A percentile compares a stretch with the other conserved stretches of the same genome.
Conservation (phyloP, 2,888 invertebrate genomes). For the Sthenelais limicola region DNA sequence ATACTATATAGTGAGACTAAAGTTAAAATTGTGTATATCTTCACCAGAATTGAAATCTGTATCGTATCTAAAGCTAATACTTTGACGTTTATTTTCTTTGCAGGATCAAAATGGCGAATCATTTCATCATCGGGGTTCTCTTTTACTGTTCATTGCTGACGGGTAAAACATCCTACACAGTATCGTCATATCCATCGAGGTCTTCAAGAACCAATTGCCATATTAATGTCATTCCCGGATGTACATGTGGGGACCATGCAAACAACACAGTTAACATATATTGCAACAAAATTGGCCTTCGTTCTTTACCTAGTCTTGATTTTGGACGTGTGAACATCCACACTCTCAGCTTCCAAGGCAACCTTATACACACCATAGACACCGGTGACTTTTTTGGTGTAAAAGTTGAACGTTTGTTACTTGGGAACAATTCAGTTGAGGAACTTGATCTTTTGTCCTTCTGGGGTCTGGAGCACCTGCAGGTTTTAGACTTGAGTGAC, state of each 20-base stretch:
- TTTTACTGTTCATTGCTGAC: too few species aligned
- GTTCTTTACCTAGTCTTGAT: conserved; percentile 46
- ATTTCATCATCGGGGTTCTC: too few species aligned
- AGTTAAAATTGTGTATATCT: too few species aligned
- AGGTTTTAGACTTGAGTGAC: conserved; percentile 50
- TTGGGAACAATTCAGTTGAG: conserved; percentile 48
- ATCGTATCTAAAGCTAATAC: too few species aligned
- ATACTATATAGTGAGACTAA: too few species aligned
- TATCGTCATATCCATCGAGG: not conserved
- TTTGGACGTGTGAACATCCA: conserved; percentile 45
- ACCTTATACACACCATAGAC: conserved; percentile 42
- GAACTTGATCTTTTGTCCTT: conserved; percentile 49
- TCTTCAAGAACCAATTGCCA: conserved; percentile 17
- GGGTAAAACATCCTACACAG: too few species aligned
- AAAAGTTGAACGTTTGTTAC: conserved; percentile 49
- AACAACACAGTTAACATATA: conserved; percentile 44
- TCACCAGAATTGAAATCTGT: too few species aligned
- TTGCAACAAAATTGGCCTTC: conserved; percentile 44
- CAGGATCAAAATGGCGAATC: too few species aligned
- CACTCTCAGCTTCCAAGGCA: conserved; percentile 49
- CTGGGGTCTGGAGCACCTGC: conserved; percentile 53
- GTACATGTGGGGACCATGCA: conserved; percentile 43
- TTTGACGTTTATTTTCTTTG: too few species aligned
- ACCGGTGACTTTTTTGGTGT: conserved; percentile 52
- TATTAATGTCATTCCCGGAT: conserved; percentile 38